Conservation (phyloP, 2,888 invertebrate species). For the Stenotaenia linearis region DNA sequence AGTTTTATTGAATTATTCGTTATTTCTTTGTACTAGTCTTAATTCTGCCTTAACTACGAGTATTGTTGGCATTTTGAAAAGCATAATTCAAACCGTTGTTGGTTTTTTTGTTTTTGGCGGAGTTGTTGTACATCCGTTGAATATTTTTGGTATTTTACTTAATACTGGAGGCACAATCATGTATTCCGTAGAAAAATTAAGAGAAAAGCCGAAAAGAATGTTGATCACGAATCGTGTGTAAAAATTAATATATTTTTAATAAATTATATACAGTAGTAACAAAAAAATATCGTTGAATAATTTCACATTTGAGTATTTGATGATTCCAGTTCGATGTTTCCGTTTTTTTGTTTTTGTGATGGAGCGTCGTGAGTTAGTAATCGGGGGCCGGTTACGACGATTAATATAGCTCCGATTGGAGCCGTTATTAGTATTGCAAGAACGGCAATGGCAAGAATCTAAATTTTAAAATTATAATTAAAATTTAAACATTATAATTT, state of each 20-base stretch:
- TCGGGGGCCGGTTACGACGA: background rate
- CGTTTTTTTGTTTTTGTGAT: background rate
- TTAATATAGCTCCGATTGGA: background rate
- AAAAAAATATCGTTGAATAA: no score
- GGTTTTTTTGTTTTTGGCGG: constrained; percentile 51
- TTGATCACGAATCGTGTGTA: no score
- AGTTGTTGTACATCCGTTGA: constrained; percentile 42
- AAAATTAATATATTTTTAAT: no score
- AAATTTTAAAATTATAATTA: background rate
- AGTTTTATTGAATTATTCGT: constrained; percentile 48
- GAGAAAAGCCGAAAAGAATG: constrained; percentile 38
- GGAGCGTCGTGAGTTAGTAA: background rate
- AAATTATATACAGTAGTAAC: no score
- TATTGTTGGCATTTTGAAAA: constrained; percentile 49
- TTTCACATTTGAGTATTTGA: background rate
- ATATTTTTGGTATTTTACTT: constrained; percentile 45
- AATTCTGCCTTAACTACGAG: constrained; percentile 50
- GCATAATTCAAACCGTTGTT: constrained; percentile 47
- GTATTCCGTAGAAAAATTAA: constrained; percentile 47
- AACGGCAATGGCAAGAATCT: background rate
- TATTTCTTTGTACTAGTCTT: constrained; percentile 49
- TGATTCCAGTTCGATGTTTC: background rate
- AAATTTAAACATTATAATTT: background rate
- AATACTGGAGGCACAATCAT: constrained; percentile 47
- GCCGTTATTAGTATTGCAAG: constrained; percentile 24